Base-by-base conservation (phyloP, 2,113 vertebrate species). In the Marmota flaviventris region DNA sequence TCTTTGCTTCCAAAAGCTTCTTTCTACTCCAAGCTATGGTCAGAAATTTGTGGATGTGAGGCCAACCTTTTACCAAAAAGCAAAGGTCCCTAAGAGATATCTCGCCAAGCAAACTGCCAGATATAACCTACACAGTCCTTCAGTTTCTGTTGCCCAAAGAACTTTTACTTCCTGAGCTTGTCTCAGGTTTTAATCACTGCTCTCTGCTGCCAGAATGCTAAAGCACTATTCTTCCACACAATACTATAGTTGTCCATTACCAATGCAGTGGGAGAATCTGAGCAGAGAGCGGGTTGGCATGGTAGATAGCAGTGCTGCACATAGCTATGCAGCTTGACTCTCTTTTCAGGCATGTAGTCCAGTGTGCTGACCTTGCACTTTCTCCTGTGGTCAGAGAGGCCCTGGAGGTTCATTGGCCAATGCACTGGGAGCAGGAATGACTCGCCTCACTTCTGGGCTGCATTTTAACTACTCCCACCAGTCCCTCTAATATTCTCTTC, bases 201-300 rank as follows among this genome's bases (percentile, higher is more conserved):
- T 77, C 11, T 87, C 32, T 48, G 45, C 13, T 58, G 51, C 32
- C 24, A 70, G 69, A 37, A 81, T 39, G 56, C 22, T 48, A 69
- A 32, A 37, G 61, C 29, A 8, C 4, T 8, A 18, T 51, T 79
- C 48, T 37, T 20, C n/a, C 2, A 20, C 0, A 25, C 11, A 14
- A 4, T 18, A 7, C 10, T 8, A 8, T 1, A 3, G 32, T 16
- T n/a, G 20, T 83, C 37, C 16, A 51, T 29, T 17, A 27, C 27
- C 6, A 12, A 67, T 0, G 29, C 4, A 45, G 11, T 14, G 37
- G 29, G 32, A 67, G 24, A 61, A 27, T 12, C 20, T 9, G 34
- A 56, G 56, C 13, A 0, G 0, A 69, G 20, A 69, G 20, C 34
- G 8, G 8, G 18, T 5, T 0, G 18, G 29, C 1, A 1, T 2